Base-by-base conservation (phyloP, 2,797 vertebrate species). In the Dicrostonyx torquatus region DNA sequence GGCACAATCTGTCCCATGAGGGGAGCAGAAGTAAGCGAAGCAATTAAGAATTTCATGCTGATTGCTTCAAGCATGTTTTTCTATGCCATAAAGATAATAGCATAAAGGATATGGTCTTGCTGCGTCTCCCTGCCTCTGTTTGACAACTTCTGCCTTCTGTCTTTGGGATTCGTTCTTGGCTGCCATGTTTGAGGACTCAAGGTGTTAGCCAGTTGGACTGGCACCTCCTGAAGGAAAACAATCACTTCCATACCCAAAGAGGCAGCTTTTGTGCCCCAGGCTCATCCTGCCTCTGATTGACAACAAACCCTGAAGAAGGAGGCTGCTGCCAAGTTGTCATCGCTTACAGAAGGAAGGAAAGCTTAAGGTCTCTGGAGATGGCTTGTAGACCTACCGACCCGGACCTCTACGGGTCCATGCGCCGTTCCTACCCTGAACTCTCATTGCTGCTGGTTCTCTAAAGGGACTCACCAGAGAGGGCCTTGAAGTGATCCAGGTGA, bases 1-100 rank as follows among this genome's bases (percentile, higher is more conserved):
- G 79, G 94, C 96, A 97, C 98, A 97, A 98, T 98, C 98, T 96
- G 98, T 99, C 99, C 99, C 98, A 98, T 31, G 99, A 99, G 99
- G 98, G 97, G 98, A 97, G 98, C 98, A 98, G 98, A 98, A 99
- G 99, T 98, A 98, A 99, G 99, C 96, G 98, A 98, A 98, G 99
- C 99, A 99, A 99, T 99, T 99, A 99, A 98, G 98, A 99, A 99
- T 99, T 99, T 99, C 99, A 99, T 98, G 99, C 99, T 99, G 99
- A 99, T 99, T 99, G 99, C 99, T 99, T 98, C 98, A 98, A 99
- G 99, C 99, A 98, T 98, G 98, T 98, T 99, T 99, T 98, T 98
- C 98, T 98, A 97, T 93, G 98, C 98, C 98, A 99, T 98, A 99
- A 99, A 99, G 98, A 99, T 98, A 99, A 99, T 95, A 98, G 98